Evolutionary conservation across 2,113 vertebrate genomes (phyloP), one percentile per base, ranked within the genome.

Genomic region (Siniperca knerii): DNA sequence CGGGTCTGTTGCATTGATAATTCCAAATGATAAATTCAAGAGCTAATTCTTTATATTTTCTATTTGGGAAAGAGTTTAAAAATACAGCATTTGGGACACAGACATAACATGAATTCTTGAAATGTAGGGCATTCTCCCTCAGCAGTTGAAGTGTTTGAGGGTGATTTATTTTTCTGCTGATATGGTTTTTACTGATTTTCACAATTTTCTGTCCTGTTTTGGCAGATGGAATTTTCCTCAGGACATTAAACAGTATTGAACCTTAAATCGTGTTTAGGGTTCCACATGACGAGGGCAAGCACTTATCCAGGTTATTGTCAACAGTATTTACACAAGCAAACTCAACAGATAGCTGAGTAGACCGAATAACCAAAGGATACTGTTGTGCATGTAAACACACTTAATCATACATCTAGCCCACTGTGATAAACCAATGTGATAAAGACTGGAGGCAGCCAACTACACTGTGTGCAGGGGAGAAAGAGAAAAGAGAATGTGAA

Each of bases 401-500:
- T 78, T 12, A 44, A 79, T 87, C 73, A 82, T 44, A 46, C 2
- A 66, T 65, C 10, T 15, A 37, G 40, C 20, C 46, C 52, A 61
- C 60, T 88, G 37, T 79, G 44, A 81, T 77, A 72, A 87, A 75
- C 25, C 37, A 57, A 48, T 61, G 70, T 72, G 61, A 82, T 83
- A 21, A 84, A 75, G 46, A 79, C 76, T 29, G 8, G n/a, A 77
- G 58, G 70, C 72, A 75, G 81, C 60, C 23, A 54, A 48, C 79
- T 62, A 80, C 50, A 5, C 52, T 65, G 44, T 65, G 44, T 52
- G 65, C 58, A 73, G 54, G 40, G 10, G 48, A 75, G 61, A 46
- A 54, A 74, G 62, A 75, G 76, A 64, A 72, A 69, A 60, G 67
- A 52, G 74, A 66, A 75, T 87, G 64, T 77, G 83, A 89, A 77